Percentiles rank a stretch among this genome's conserved stretches.
phyloP scores from a whole-genome alignment of 2,797 vertebrate species.

The Trachurus trachurus region DNA sequence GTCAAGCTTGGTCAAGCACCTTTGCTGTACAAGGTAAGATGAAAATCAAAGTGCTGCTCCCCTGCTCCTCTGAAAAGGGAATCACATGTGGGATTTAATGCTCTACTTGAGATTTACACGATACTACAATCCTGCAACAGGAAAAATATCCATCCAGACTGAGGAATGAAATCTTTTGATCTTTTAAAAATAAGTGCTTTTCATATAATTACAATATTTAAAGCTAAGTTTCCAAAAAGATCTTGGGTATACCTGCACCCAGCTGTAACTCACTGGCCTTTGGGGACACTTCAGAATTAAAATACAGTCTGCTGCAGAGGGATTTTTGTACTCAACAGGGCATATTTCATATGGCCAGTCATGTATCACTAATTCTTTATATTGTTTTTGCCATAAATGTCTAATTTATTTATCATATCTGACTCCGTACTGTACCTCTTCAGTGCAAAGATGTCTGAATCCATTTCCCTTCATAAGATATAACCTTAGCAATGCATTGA shows the following conservation, averaged over 20 bases:
- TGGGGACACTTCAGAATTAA: not conserved
- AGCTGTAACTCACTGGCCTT: conserved; percentile 17
- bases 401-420: conserved; percentile 9
- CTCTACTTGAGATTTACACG: conserved; percentile 18
- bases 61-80: conserved; percentile 11
- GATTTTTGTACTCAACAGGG: not conserved
- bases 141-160: conserved; percentile 8
- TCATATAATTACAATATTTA: conserved; percentile 4
- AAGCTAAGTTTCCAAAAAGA: conserved; percentile 14
- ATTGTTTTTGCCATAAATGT: conserved; percentile 4
- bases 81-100: conserved; percentile 18
- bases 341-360: not conserved
- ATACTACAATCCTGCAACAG: conserved; percentile 29
- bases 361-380: conserved; percentile 17
- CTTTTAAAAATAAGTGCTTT: conserved; percentile 29
- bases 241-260: not conserved
- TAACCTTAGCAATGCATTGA: conserved; percentile 23
- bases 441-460: conserved; percentile 8
- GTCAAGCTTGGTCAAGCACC: conserved; percentile 93
- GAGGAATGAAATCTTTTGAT: conserved; percentile 24
- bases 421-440: not conserved
- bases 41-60: not conserved
- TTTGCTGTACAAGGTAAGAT: conserved; percentile 92
- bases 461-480: conserved; percentile 20
- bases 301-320: not conserved